These are phyloP conservation scores for Amblyjoppa fuscipennis DNA, from an alignment of 2,888 invertebrate species.

Conservation along the genomic window DNA sequence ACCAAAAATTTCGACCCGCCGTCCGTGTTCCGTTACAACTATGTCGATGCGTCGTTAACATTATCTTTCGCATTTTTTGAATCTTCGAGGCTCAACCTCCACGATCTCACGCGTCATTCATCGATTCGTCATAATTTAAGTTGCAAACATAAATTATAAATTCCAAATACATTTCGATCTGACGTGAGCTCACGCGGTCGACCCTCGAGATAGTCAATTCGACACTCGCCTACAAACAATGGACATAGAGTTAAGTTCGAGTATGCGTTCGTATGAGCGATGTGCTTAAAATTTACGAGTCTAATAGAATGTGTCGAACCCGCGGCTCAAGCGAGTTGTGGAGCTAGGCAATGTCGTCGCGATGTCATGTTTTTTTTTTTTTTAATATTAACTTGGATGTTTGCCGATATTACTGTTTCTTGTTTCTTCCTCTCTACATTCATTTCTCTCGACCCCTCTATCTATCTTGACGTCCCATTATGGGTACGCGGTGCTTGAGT, in stretches of 20 bases:
- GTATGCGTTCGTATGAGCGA: conserved; percentile 53
- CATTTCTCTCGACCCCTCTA: conserved; percentile 45
- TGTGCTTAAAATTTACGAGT: conserved; percentile 55
- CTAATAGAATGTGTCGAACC: conserved; percentile 56
- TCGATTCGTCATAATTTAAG: background rate
- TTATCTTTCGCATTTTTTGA: conserved; percentile 1
- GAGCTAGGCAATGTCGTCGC: conserved; percentile 67
- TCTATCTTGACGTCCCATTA: conserved; percentile 39
- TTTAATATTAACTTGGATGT: conserved; percentile 20
- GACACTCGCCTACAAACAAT: conserved; percentile 33
- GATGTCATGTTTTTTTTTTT: conserved; percentile 55
- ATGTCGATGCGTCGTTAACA: conserved; percentile 19
- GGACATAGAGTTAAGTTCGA: conserved; percentile 29
- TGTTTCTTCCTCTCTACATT: conserved; percentile 31
- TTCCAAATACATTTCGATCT: background rate
- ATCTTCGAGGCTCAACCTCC: conserved; percentile 42
- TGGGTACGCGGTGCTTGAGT: conserved; percentile 30
- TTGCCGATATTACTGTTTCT: conserved; percentile 49
- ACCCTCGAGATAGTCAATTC: conserved; percentile 17
- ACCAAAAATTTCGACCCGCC: conserved; percentile 66
- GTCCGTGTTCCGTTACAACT: conserved; percentile 58
- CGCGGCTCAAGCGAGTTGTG: conserved; percentile 61
- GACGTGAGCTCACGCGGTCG: conserved; percentile 1
- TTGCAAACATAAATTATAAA: background rate
- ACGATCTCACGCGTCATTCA: background rate